phyloP scores from a whole-genome alignment of 2,888 invertebrate species.

The Noctua janthina region DNA sequence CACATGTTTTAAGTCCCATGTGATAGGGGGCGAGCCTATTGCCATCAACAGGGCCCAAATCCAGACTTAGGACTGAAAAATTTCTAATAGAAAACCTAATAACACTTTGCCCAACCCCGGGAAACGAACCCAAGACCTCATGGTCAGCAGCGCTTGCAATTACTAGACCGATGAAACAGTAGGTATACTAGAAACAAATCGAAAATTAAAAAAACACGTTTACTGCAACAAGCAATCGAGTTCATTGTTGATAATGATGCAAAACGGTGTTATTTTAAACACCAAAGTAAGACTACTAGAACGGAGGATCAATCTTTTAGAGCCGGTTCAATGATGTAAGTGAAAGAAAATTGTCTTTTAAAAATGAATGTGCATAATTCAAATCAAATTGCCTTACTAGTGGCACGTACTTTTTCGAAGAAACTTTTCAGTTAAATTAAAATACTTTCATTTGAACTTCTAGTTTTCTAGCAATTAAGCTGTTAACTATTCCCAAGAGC shows the following conservation, averaged over 20 bases:
- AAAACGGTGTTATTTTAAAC: neutral
- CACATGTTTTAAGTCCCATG: neutral
- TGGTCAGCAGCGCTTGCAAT: neutral
- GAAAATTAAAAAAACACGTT: neutral
- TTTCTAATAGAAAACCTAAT: neutral
- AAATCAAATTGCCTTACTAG: neutral
- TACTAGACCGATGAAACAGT: accelerated
- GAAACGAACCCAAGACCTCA: neutral
- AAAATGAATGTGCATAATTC: neutral
- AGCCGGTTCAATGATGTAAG: neutral
- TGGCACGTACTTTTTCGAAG: neutral
- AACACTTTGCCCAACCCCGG: neutral
- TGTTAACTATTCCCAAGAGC: constrained; percentile 10
- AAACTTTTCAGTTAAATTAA: neutral
- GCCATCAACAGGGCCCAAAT: no score
- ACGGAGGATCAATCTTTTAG: neutral
- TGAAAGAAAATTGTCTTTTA: neutral
- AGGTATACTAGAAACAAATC: neutral
- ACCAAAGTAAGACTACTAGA: neutral
- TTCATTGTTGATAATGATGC: neutral
- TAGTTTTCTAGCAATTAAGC: neutral
- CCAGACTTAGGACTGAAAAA: neutral
- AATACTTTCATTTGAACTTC: neutral
- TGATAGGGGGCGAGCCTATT: neutral
- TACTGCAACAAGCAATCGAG: neutral